These are phyloP conservation scores for Elachura formosa DNA, from an alignment of 2,113 vertebrate species.

Conservation along the genomic window DNA sequence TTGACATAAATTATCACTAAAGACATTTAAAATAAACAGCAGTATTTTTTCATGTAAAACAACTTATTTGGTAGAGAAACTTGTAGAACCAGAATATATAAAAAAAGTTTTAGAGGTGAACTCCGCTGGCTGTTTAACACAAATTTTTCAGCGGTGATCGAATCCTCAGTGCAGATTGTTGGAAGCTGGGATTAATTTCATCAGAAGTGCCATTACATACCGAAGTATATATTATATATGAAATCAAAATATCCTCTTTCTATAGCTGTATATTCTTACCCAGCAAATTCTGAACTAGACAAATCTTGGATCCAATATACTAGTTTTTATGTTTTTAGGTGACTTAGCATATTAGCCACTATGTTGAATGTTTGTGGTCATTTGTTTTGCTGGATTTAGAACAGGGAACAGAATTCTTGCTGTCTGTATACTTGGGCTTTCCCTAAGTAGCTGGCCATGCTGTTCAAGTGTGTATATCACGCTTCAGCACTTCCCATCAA, in stretches of 20 bases:
- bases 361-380: background rate
- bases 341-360: background rate
- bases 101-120: background rate
- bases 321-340: background rate
- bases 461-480: background rate
- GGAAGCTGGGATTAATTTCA: background rate
- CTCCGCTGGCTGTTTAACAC: background rate
- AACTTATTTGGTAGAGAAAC: background rate
- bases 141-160: background rate
- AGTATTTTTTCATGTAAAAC: background rate
- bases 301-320: background rate
- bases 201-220: background rate
- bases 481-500: background rate
- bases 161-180: background rate
- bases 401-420: background rate
- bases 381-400: background rate
- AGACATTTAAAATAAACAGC: background rate
- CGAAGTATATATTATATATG: background rate
- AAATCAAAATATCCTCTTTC: background rate
- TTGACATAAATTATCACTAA: background rate
- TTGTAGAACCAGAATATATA: background rate
- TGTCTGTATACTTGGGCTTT: background rate
- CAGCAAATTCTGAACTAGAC: background rate
- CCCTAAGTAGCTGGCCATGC: background rate
- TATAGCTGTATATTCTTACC: background rate